Percentiles rank a stretch among this genome's conserved stretches.
These are phyloP conservation scores for Liparis tanakae DNA, from an alignment of 2,797 vertebrate species.

Conservation along the genomic window DNA sequence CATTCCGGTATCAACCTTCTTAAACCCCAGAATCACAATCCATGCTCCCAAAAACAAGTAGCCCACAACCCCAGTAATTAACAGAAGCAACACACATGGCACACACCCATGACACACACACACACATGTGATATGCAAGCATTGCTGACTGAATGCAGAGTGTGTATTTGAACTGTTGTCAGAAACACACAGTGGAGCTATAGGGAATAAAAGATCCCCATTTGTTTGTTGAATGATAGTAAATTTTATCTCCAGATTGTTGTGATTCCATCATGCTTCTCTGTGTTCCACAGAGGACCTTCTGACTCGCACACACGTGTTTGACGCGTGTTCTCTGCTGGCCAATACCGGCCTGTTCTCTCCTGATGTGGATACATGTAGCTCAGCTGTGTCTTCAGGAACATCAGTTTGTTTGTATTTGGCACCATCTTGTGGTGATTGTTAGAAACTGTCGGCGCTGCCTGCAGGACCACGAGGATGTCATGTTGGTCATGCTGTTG, in stretches of 20 bases:
- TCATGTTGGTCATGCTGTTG: neutral
- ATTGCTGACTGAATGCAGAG: neutral
- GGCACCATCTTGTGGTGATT: conserved; percentile 71
- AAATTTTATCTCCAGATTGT: neutral
- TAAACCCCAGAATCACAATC: neutral
- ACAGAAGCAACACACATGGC: neutral
- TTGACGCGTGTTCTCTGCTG: neutral
- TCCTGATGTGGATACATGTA: conserved; percentile 1
- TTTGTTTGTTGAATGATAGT: neutral
- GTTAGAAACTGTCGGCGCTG: neutral
- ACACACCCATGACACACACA: neutral
- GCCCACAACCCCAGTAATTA: neutral
- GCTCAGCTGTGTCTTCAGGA: conserved; percentile 17
- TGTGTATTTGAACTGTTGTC: neutral
- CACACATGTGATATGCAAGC: neutral
- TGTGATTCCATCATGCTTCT: neutral
- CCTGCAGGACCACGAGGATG: neutral
- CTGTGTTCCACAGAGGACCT: neutral
- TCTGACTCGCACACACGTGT: neutral
- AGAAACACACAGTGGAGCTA: neutral
- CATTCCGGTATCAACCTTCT: neutral
- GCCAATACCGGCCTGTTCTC: neutral
- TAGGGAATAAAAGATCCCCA: neutral
- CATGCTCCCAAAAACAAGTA: neutral
- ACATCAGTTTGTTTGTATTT: conserved; percentile 55